A percentile compares a stretch with the other conserved stretches of the same genome.
These are phyloP conservation scores for Ceyx melanurus DNA, from an alignment of 2,113 vertebrate genomes.

Conservation along the genomic window DNA sequence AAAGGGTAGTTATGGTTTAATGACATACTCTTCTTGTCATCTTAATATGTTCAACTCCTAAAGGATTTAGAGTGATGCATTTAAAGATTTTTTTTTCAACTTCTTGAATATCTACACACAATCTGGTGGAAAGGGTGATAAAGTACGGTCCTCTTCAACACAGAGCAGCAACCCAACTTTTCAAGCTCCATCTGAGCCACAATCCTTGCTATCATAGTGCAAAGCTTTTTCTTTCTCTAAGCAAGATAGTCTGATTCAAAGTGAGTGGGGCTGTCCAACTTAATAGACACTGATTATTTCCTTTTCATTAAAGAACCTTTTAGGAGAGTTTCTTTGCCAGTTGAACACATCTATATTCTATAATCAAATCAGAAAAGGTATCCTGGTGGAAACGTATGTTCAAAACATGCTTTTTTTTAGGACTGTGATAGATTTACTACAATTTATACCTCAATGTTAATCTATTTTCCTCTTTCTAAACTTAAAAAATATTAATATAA, in stretches of 20 bases:
- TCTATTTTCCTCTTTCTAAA: slow-evolving; percentile 10
- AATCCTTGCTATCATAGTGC: neutral
- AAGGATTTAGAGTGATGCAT: slow-evolving; percentile 10
- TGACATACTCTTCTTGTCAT: slow-evolving; percentile 59
- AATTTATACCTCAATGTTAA: neutral
- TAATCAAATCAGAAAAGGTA: slow-evolving; percentile 10
- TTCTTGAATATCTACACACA: neutral
- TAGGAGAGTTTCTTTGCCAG: neutral
- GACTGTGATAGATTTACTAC: neutral
- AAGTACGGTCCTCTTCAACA: neutral
- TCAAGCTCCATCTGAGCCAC: neutral
- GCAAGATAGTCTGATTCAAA: slow-evolving; percentile 44
- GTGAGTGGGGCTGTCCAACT: slow-evolving; percentile 11
- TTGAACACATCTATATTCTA: neutral
- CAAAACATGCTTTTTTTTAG: slow-evolving; percentile 10
- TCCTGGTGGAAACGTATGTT: neutral
- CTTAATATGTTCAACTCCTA: slow-evolving; percentile 41
- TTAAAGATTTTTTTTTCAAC: slow-evolving; percentile 24
- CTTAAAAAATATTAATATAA: neutral
- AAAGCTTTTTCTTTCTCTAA: neutral
- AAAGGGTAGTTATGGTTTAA: slow-evolving; percentile 49
- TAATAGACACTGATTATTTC: slow-evolving; percentile 45
- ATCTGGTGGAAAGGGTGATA: neutral
- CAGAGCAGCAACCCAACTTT: neutral
- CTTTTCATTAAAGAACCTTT: slow-evolving; percentile 42